phyloP scores from a whole-genome alignment of 1,140 invertebrate genomes.

The Drosophila arizonae region DNA sequence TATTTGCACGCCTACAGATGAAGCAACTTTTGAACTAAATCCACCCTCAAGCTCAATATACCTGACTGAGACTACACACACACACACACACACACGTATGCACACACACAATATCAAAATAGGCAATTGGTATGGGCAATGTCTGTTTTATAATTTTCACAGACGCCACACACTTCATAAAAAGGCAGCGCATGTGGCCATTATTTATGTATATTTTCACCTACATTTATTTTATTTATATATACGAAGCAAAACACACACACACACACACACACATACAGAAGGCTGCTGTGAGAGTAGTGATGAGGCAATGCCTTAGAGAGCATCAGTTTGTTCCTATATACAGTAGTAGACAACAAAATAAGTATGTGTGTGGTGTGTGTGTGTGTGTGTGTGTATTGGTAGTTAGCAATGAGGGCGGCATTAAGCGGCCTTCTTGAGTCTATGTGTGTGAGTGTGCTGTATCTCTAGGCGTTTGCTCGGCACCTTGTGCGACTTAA shows the following conservation, averaged over 20 bases:
- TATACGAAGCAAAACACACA: not conserved
- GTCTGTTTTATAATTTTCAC: slow-evolving; percentile 73
- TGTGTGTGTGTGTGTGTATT: slow-evolving; percentile 19
- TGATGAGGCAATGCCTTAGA: slow-evolving; percentile 43
- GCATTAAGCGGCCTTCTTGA: slow-evolving; percentile 26
- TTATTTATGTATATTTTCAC: slow-evolving; percentile 78
- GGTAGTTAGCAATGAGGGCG: slow-evolving; percentile 36
- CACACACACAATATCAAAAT: not conserved
- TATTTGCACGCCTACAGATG: slow-evolving; percentile 30
- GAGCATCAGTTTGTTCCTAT: slow-evolving; percentile 23
- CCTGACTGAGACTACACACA: slow-evolving; percentile 14
- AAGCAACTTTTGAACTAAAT: slow-evolving; percentile 22
- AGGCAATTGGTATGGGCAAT: slow-evolving; percentile 18
- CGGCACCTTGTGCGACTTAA: slow-evolving; percentile 40
- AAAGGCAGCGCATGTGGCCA: slow-evolving; percentile 67
- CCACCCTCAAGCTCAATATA: slow-evolving; percentile 20
- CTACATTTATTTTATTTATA: slow-evolving; percentile 75
- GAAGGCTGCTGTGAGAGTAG: slow-evolving; percentile 44
- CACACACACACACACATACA: slow-evolving; percentile 18
- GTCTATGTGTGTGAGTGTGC: slow-evolving; percentile 5
- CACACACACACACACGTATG: not conserved
- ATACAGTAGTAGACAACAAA: slow-evolving; percentile 18
- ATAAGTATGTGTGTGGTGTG: slow-evolving; percentile 14
- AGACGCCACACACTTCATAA: slow-evolving; percentile 63
- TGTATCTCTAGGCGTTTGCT: slow-evolving; percentile 31